Percentiles rank a stretch among this genome's conserved stretches.
phyloP scores from a whole-genome alignment of 2,888 invertebrate species.

The Drosophila pullipes region DNA sequence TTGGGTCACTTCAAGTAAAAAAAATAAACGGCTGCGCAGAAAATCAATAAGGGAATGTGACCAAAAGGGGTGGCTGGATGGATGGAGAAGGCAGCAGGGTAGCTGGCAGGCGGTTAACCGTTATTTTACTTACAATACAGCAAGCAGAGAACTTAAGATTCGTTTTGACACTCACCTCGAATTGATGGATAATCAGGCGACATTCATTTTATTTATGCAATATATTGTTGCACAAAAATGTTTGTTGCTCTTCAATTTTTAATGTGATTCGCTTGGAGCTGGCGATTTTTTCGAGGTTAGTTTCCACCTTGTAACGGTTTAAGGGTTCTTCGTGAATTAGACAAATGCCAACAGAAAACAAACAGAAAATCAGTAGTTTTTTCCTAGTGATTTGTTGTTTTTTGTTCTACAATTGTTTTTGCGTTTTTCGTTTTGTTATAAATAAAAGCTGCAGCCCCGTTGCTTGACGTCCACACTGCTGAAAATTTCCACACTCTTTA shows the following conservation, averaged over 20 bases:
- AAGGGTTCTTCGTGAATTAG: not conserved
- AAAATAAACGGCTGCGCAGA: constrained; percentile 61
- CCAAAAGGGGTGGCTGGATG: constrained; percentile 20
- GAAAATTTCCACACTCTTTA: constrained; percentile 78
- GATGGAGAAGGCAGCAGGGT: not conserved
- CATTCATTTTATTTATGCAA: constrained; percentile 90
- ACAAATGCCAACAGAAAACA: not conserved
- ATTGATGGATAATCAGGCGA: constrained; percentile 93
- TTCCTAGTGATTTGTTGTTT: not conserved
- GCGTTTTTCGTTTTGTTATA: constrained; percentile 37
- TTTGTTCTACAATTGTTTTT: not conserved
- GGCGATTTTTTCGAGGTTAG: constrained; percentile 41
- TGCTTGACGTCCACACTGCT: constrained; percentile 70
- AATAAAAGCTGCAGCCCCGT: constrained; percentile 42
- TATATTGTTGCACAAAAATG: constrained; percentile 14
- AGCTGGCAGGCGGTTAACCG: constrained; percentile 22
- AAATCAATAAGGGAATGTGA: constrained; percentile 78
- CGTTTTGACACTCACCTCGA: constrained; percentile 89
- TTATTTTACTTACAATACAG: constrained; percentile 10
- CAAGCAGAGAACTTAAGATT: not conserved
- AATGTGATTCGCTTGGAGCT: constrained; percentile 35
- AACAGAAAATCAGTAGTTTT: constrained; percentile 24
- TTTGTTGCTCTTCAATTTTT: constrained; percentile 49
- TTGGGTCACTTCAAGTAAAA: constrained; percentile 74
- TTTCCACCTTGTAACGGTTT: constrained; percentile 27